These are phyloP conservation scores for Drosophila cyrtoloma DNA, from an alignment of 2,888 invertebrate genomes.

Conservation along the genomic window DNA sequence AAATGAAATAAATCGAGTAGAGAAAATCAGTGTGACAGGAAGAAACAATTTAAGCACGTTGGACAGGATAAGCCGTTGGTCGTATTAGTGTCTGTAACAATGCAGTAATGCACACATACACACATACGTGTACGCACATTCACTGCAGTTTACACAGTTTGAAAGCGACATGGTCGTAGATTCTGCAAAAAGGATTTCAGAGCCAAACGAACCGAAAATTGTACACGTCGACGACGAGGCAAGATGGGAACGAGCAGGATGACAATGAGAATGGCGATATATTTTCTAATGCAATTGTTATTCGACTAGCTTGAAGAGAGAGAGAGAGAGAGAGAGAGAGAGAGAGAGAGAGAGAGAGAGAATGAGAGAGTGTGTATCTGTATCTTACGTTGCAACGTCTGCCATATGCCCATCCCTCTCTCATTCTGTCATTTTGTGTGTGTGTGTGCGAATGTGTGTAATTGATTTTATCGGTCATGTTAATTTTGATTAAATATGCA, in stretches of 20 bases:
- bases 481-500: constrained; percentile 86
- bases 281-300: constrained; percentile 73
- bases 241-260: constrained; percentile 36
- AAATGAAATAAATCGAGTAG: constrained; percentile 73
- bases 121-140: constrained; percentile 10
- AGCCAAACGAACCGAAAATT: constrained; percentile 83
- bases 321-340: not conserved
- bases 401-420: constrained; percentile 21
- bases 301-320: constrained; percentile 23
- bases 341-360: constrained; percentile 9
- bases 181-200: constrained; percentile 79
- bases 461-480: constrained; percentile 86
- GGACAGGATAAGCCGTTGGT: constrained; percentile 73
- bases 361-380: constrained; percentile 22
- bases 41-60: constrained; percentile 80
- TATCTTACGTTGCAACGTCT: constrained; percentile 44
- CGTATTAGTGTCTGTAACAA: constrained; percentile 73
- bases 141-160: constrained; percentile 69
- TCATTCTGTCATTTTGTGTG: constrained; percentile 7
- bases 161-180: constrained; percentile 70
- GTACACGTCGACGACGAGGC: constrained; percentile 63
- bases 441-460: constrained; percentile 67
- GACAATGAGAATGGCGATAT: constrained; percentile 59
- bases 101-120: constrained; percentile 59
- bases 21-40: constrained; percentile 78